phyloP scores from a whole-genome alignment of 30 jellyfish, hydroid and myxozoan genomes.

The Phacellophora camtschatica region DNA sequence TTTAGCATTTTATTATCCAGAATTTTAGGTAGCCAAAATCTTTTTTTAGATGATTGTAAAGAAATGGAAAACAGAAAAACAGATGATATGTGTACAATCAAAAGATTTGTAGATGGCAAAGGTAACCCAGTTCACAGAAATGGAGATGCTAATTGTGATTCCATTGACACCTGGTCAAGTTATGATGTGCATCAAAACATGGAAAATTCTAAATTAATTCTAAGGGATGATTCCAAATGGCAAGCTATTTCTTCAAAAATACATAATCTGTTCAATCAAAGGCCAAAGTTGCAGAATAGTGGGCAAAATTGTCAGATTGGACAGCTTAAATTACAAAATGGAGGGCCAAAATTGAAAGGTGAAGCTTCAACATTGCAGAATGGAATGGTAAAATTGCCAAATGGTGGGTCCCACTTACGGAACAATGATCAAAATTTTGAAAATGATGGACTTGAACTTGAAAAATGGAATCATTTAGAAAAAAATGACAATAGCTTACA shows the following conservation, averaged over 20 bases:
- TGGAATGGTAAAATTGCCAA: not conserved
- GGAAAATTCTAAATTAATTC: no score
- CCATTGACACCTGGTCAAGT: no score
- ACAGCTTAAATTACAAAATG: not conserved
- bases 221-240: no score
- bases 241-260: no score
- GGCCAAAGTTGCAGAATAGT: not conserved
- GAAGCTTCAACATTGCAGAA: not conserved
- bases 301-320: not conserved
- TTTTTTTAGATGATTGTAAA: no score
- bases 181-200: no score
- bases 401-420: conserved; percentile 5
- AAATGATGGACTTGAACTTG: no score
- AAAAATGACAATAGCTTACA: no score
- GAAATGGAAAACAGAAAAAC: not conserved
- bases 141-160: not conserved
- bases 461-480: no score
- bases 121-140: not conserved
- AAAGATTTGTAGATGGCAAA: conserved; percentile 16
- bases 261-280: no score
- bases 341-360: not conserved
- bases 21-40: no score
- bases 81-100: conserved; percentile 21
- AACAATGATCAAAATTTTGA: conserved; percentile 4
- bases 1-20: no score